Percentiles rank a stretch among this genome's conserved stretches.
Conservation (phyloP, 2,888 invertebrate genomes). For the Ormyrus nitidulus region DNA sequence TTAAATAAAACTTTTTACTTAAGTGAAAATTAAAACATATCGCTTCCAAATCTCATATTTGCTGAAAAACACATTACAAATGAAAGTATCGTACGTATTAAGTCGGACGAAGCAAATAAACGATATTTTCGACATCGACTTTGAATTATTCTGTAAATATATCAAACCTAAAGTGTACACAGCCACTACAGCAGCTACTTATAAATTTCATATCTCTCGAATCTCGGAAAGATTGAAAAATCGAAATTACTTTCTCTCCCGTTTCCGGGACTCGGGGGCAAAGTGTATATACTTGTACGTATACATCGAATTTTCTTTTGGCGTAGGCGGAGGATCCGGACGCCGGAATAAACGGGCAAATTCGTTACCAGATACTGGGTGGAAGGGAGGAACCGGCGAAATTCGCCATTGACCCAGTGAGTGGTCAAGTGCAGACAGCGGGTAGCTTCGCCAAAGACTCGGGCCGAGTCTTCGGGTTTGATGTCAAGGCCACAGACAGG, state of each 20-base stretch:
- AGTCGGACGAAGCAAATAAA: too few relatives aligned
- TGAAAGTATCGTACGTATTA: too few relatives aligned
- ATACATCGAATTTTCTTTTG: too few relatives aligned
- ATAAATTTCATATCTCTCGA: not conserved
- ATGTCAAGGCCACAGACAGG: conserved; percentile 91
- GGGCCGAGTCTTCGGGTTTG: conserved; percentile 89
- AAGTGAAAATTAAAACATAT: too few relatives aligned
- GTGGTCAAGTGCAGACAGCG: conserved; percentile 86
- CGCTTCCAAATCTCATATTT: too few relatives aligned
- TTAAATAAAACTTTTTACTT: too few relatives aligned
- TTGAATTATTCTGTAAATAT: not conserved
- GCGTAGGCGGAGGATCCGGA: conserved; percentile 85
- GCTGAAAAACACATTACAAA: too few relatives aligned
- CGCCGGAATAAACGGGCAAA: conserved; percentile 84
- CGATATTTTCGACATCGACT: too few relatives aligned
- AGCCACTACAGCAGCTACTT: not conserved
- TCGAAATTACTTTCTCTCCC: not conserved
- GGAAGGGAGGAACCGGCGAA: conserved; percentile 81
- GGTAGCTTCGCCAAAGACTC: conserved; percentile 83
- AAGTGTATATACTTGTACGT: too few relatives aligned
- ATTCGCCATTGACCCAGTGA: conserved; percentile 86
- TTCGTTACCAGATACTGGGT: conserved; percentile 86
- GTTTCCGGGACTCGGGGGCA: too few relatives aligned
- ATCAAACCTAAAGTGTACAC: not conserved
- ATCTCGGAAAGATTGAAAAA: not conserved